Evolutionary conservation across 2,113 vertebrate genomes (phyloP).

Genomic region (Seriola aureovittata): DNA sequence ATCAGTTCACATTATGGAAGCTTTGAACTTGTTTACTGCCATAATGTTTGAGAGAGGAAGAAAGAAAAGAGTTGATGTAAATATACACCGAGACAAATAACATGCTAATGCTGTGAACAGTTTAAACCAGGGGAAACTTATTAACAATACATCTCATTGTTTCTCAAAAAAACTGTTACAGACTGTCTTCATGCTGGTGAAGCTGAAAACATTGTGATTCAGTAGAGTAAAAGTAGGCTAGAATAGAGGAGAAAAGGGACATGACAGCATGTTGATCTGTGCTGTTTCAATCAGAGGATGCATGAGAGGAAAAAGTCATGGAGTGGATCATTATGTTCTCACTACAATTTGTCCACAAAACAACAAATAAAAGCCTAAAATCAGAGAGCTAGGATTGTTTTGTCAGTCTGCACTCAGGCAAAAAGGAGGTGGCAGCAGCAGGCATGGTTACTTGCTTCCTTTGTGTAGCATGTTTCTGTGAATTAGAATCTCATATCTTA

Average conservation of each 20-base stretch:
- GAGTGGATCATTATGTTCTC: slow-evolving; percentile 64
- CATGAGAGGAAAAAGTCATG: slow-evolving; percentile 47
- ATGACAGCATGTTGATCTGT: slow-evolving; percentile 69
- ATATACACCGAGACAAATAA: slow-evolving; percentile 26
- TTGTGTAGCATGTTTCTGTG: neutral
- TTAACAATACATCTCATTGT: slow-evolving; percentile 42
- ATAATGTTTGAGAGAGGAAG: neutral
- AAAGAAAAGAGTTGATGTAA: slow-evolving; percentile 28
- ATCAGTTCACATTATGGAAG: slow-evolving; percentile 27
- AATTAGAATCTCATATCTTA: neutral
- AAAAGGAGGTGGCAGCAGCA: slow-evolving; percentile 30
- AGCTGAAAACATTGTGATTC: slow-evolving; percentile 28
- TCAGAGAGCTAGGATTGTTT: slow-evolving; percentile 35
- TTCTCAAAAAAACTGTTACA: slow-evolving; percentile 30
- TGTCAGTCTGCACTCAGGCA: slow-evolving; percentile 52
- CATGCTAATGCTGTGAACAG: slow-evolving; percentile 5
- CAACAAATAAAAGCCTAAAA: slow-evolving; percentile 61
- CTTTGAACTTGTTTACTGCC: slow-evolving; percentile 22
- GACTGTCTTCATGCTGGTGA: slow-evolving; percentile 6
- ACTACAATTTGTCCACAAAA: slow-evolving; percentile 52
- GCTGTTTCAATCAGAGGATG: slow-evolving; percentile 58
- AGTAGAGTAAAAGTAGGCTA: slow-evolving; percentile 38
- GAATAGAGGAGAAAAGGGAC: slow-evolving; percentile 32
- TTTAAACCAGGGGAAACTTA: slow-evolving; percentile 28
- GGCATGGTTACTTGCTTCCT: slow-evolving; percentile 5